Evolutionary conservation across 1,140 invertebrate genomes (phyloP), one percentile per base, ranked within the genome.

Genomic region (Macrotrachela quadricornifera): DNA sequence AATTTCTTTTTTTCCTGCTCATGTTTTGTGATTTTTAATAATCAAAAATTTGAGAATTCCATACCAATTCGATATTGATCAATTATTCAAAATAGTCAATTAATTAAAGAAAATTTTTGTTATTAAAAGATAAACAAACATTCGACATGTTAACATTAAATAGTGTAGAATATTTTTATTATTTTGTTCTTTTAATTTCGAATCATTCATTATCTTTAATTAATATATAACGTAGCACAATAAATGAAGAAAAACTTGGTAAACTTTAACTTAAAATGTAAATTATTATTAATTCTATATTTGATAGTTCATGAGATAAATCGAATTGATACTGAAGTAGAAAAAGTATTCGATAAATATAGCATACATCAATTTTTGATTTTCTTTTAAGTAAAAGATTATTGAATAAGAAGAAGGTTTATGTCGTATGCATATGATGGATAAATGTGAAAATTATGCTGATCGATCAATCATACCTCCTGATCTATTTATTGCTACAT

Each of bases 341-440:
- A 2, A 30, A 30, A 30, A 8, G 21, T 8, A 30, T 30, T 30
- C 21, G 21, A 4, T 8, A 30, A 15, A 10, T 42, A 42, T 10
- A 14, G 9, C 14, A 40, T 40, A 40, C 14, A 40, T 40, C 14
- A 10, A 40, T 14, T 14, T 40, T 14, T 4, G 13, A 2, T 30
- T 30, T 30, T 30, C 21, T 30, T 30, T 30, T 4, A 42, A 6
- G 4, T 42, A 42, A 42, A 4, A 91, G 74, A 71, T 91, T 15
- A 73, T 99, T 21, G 94, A 97, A 63, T 96, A 94, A 64, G 97
- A 99, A 70, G 78, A 83, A 61, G 94, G 94, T n/a, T 69, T 96
- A 0, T 88, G 99, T 60, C 77, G 94, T 55, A 88, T 85, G 77
- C 78, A 97, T 63, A 96, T 99, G 87, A 97, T 99, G 92, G 94